Evolutionary conservation across 1,140 invertebrate genomes (phyloP).

Genomic region (Drosophila cardini): DNA sequence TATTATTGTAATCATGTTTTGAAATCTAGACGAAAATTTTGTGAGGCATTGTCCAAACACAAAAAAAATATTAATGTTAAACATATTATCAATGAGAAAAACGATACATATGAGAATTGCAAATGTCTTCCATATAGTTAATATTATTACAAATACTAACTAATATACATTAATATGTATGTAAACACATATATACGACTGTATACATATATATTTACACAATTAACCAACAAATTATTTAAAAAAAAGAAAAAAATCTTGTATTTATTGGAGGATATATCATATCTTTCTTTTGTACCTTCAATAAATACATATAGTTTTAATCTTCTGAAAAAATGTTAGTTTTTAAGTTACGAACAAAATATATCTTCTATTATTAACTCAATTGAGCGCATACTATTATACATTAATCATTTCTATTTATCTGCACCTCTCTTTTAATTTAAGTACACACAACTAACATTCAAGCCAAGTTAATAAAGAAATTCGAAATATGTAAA

Average conservation of each 20-base stretch:
- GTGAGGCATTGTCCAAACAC: slow-evolving; percentile 17
- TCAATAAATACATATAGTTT: slow-evolving; percentile 25
- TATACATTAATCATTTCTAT: slow-evolving; percentile 23
- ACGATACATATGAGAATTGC: slow-evolving; percentile 74
- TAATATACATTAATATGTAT: slow-evolving; percentile 56
- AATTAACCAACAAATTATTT: slow-evolving; percentile 43
- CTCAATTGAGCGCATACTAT: slow-evolving; percentile 24
- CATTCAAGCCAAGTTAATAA: slow-evolving; percentile 37
- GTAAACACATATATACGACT: slow-evolving; percentile 44
- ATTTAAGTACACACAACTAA: slow-evolving; percentile 31
- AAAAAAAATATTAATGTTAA: slow-evolving; percentile 24
- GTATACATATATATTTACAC: slow-evolving; percentile 48
- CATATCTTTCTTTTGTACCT: not conserved
- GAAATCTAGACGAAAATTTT: slow-evolving; percentile 32
- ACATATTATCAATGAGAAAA: slow-evolving; percentile 42
- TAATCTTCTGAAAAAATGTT: slow-evolving; percentile 37
- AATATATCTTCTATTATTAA: slow-evolving; percentile 19
- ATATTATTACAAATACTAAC: slow-evolving; percentile 63
- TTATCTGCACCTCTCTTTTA: slow-evolving; percentile 28
- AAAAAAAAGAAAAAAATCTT: slow-evolving; percentile 10
- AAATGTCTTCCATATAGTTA: slow-evolving; percentile 84
- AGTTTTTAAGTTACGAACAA: slow-evolving; percentile 31
- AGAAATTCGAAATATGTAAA: slow-evolving; percentile 17
- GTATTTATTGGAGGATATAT: slow-evolving; percentile 18
- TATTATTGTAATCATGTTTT: slow-evolving; percentile 40